phyloP scores from a whole-genome alignment of 2,888 invertebrate genomes.

The Archaeoteleia sp. region DNA sequence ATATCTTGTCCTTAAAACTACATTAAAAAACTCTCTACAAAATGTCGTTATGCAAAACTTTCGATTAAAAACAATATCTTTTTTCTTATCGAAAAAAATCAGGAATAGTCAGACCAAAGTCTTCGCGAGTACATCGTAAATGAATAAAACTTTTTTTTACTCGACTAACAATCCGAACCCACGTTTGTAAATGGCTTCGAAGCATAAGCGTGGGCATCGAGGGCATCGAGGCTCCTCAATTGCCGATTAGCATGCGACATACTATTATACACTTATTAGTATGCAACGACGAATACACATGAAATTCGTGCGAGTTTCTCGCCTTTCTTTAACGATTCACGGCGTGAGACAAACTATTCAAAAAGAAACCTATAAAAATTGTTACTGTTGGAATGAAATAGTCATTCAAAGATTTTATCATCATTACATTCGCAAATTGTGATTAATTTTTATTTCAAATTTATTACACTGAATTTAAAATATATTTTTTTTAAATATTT shows the following conservation, averaged over 20 bases:
- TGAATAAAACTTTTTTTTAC: slow-evolving; percentile 29
- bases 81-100: too few relatives aligned
- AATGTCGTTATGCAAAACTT: too few relatives aligned
- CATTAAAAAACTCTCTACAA: too few relatives aligned
- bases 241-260: slow-evolving; percentile 54
- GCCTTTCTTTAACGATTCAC: slow-evolving; percentile 30
- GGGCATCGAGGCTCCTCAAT: slow-evolving; percentile 51
- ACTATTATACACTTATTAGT: slow-evolving; percentile 54
- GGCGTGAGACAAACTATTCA: slow-evolving; percentile 19
- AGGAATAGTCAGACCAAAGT: too few relatives aligned
- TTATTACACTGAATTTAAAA: slow-evolving; percentile 4
- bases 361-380: slow-evolving; percentile 13
- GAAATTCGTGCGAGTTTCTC: slow-evolving; percentile 47
- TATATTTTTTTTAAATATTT: slow-evolving; percentile 9
- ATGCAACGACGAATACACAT: slow-evolving; percentile 43
- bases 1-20: too few relatives aligned
- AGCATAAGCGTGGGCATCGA: slow-evolving; percentile 51
- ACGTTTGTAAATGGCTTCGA: slow-evolving; percentile 48
- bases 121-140: slow-evolving; percentile 1
- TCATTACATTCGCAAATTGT: not conserved
- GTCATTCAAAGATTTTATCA: slow-evolving; percentile 21
- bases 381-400: slow-evolving; percentile 13
- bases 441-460: slow-evolving; percentile 24
- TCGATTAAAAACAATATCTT: too few relatives aligned
- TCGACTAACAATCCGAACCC: slow-evolving; percentile 24